Evolutionary conservation across 2,797 vertebrate species (phyloP), one percentile per base, ranked within the genome.

Genomic region (Uromys caudimaculatus): DNA sequence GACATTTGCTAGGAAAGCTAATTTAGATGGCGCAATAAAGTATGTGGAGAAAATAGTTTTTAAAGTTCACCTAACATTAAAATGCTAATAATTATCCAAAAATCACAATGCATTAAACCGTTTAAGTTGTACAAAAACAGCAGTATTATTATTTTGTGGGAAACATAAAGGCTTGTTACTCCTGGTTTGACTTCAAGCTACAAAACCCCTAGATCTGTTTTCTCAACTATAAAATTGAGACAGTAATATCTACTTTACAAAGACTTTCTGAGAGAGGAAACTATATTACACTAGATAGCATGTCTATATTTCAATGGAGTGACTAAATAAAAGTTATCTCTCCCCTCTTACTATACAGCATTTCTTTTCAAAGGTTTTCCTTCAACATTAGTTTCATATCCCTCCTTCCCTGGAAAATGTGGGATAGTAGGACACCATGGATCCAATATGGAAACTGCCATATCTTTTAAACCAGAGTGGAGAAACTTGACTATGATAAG

Each of bases 1-100:
- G 62, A 93, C 54, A 96, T 64, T 62, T 93, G 71, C 78, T 96
- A 14, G 17, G 56, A 38, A 95, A 50, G 41, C 95, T 96, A 93
- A 95, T 92, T 73, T 87, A 64, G 64, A 84, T 13, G 81, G 41
- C 67, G 91, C 58, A 79, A 94, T 79, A 44, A 96, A 94, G 71
- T 88, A 81, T 77, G 21, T 21, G 62, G 29, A 89, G n/a, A 24
- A 47, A 76, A 69, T 3, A 82, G 87, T 83, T 86, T 90, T 52
- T 77, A 95, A 95, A 94, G 87, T 92, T 91, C 71, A 94, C 47
- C 85, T 93, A 89, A 96, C 38, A 94, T 75, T 90, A 84, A 93
- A 96, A 92, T 81, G 93, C 52, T 83, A 60, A 90, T 62, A 92
- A 94, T 1, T 79, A 44, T 76, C 64, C 62, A 95, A 29, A 97